Evolutionary conservation across 2,797 vertebrate species (phyloP).

Genomic region (Graptemys geographica): DNA sequence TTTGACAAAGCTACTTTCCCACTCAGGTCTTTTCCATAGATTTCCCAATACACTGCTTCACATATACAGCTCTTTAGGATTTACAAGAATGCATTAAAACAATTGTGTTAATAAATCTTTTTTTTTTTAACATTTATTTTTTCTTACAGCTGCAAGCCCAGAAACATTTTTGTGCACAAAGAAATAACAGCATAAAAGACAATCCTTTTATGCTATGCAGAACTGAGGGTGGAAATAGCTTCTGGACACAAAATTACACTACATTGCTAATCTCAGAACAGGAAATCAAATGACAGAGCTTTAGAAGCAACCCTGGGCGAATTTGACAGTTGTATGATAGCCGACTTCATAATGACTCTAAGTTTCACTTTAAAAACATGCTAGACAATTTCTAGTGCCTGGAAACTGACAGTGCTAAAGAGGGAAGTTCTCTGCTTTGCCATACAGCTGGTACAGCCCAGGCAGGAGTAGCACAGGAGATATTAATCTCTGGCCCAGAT

Average conservation of each 20-base stretch:
- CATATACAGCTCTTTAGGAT: neutral
- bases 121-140: neutral
- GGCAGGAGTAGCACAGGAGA: accelerated
- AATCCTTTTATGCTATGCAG: neutral
- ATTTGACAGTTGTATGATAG: neutral
- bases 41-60: neutral
- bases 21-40: neutral
- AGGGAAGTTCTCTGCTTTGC: neutral
- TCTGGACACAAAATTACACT: neutral
- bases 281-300: neutral
- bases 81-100: neutral
- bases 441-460: neutral
- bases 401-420: neutral
- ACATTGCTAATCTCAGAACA: neutral
- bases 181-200: neutral
- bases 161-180: neutral
- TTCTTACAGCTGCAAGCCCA: neutral
- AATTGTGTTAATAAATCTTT: conserved; percentile 1
- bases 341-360: neutral
- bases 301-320: neutral
- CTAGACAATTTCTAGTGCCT: accelerated
- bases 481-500: neutral
- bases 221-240: neutral
- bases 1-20: neutral
- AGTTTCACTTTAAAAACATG: accelerated